Conservation (phyloP, 2,113 vertebrate species). For the Rhinogobius similis region DNA sequence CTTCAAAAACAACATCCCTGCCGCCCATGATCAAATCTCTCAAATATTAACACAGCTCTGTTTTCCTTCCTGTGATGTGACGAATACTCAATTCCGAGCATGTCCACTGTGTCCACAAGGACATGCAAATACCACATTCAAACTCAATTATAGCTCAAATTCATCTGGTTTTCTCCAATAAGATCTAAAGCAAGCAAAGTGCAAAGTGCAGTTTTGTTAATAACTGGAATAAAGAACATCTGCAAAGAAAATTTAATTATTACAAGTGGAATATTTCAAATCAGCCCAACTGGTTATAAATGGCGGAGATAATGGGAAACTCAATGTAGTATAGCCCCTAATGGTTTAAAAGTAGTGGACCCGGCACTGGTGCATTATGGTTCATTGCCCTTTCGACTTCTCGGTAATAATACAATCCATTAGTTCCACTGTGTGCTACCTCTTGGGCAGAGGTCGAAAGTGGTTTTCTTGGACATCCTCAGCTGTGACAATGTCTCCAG, state of each 20-base stretch:
- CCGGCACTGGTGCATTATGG: conserved; percentile 8
- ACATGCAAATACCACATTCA: conserved; percentile 17
- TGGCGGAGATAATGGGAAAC: conserved; percentile 15
- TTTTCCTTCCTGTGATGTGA: conserved; percentile 26
- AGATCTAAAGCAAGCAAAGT: neutral
- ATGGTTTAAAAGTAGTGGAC: conserved; percentile 17
- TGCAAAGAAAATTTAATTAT: conserved; percentile 7
- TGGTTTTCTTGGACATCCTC: neutral
- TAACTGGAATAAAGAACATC: conserved; percentile 38
- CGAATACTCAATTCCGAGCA: conserved; percentile 1
- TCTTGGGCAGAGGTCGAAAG: neutral
- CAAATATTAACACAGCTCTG: conserved; percentile 13
- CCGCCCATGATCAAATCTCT: conserved; percentile 41
- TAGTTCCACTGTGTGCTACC: conserved; percentile 3
- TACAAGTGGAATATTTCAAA: neutral
- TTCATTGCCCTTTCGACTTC: neutral
- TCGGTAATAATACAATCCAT: conserved; percentile 18
- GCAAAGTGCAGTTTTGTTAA: conserved; percentile 43
- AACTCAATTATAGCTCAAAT: neutral
- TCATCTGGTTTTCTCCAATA: neutral
- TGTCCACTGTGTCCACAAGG: conserved; percentile 23
- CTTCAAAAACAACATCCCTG: conserved; percentile 53
- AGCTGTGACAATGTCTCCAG: neutral
- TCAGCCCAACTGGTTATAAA: conserved; percentile 19
- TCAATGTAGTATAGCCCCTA: conserved; percentile 5